Conservation (phyloP, 2,113 vertebrate genomes). For the Peucedramus taeniatus region DNA sequence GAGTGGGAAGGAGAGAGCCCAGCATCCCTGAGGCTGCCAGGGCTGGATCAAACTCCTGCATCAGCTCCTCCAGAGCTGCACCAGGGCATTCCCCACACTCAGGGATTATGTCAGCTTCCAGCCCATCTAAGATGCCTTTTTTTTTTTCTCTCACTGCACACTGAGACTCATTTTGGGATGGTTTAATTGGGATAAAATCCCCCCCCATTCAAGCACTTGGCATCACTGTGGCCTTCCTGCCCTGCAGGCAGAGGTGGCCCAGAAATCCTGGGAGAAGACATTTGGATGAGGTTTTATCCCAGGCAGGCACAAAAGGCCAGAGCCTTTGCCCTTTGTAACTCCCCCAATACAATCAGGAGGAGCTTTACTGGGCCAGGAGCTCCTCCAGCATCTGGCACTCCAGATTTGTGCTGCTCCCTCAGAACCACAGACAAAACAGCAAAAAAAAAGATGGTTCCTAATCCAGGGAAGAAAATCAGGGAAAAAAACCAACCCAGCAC, state of each 20-base stretch:
- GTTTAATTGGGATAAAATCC: background rate
- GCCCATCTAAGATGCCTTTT: accelerated
- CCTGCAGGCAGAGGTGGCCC: background rate
- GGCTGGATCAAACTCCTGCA: accelerated
- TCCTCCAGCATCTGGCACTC: background rate
- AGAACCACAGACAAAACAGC: background rate
- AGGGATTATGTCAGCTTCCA: background rate
- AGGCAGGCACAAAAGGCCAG: background rate
- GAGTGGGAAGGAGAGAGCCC: accelerated
- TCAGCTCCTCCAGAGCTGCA: background rate
- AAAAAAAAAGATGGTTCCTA: background rate
- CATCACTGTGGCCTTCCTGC: accelerated
- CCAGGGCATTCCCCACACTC: background rate
- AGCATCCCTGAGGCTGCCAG: accelerated
- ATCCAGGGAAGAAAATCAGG: background rate
- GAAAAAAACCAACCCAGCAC: accelerated
- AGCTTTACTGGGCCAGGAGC: background rate
- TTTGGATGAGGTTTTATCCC: background rate
- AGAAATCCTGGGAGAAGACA: accelerated
- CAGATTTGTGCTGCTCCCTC: background rate
- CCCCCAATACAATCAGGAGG: background rate
- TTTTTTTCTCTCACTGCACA: background rate
- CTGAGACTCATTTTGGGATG: background rate
- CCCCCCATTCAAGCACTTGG: too few relatives aligned
- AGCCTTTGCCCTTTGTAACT: background rate